Evolutionary conservation across 23 tunicate species (phyloP).

Genomic region (Corella eumyota): DNA sequence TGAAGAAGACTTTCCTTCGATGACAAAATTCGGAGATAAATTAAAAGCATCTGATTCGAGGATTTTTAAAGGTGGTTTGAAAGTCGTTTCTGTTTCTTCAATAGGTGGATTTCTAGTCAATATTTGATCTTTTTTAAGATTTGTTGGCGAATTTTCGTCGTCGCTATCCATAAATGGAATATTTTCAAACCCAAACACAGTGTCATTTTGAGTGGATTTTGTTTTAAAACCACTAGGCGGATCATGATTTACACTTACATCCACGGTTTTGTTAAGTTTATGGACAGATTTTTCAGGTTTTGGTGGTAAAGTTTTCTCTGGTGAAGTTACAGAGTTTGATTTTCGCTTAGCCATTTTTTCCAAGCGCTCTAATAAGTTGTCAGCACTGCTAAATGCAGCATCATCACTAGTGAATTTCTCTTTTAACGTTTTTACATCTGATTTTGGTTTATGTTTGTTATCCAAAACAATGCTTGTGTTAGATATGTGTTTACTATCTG

Average conservation of each 20-base stretch:
- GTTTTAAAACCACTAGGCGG: too few species aligned
- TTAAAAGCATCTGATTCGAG: conserved; percentile 4
- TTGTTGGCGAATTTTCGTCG: background rate
- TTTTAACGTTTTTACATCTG: too few species aligned
- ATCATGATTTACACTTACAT: too few species aligned
- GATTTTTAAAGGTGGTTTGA: background rate
- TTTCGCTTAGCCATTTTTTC: conserved; percentile 30
- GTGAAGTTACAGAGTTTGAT: background rate
- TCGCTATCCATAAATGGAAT: conserved; percentile 34
- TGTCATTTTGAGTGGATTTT: too few species aligned
- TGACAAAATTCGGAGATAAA: conserved; percentile 11
- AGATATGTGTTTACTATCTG: too few species aligned
- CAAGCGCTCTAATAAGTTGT: conserved; percentile 14
- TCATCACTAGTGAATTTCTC: background rate
- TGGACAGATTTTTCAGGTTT: background rate
- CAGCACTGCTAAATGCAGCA: conserved; percentile 8
- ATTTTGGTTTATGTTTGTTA: too few species aligned
- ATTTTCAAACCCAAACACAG: too few species aligned
- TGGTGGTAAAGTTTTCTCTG: background rate
- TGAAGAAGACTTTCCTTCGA: conserved; percentile 31
- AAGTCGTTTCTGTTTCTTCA: background rate
- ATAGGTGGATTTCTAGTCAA: background rate
- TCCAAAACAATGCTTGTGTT: too few species aligned
- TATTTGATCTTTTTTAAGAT: background rate
- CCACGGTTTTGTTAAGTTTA: background rate